Conservation (phyloP, 2,888 invertebrate species). For the Ormyrus nitidulus region DNA sequence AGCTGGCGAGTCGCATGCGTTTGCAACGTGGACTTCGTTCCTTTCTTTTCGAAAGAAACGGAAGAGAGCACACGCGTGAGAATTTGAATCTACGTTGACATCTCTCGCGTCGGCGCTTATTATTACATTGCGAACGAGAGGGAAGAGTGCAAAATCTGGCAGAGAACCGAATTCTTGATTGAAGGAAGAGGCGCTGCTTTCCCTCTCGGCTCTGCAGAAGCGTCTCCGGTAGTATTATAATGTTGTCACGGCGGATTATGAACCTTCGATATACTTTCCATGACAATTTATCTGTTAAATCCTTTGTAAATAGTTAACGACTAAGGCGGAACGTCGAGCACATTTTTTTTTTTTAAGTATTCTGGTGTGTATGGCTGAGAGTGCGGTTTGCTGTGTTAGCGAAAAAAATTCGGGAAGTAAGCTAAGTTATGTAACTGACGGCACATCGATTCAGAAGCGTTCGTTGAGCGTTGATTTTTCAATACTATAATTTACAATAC, state of each 20-base stretch:
- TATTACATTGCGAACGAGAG: background rate
- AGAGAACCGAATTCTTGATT: background rate
- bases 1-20: background rate
- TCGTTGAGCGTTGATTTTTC: slow-evolving; percentile 13
- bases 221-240: slow-evolving; percentile 37
- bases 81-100: background rate
- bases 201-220: background rate
- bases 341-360: slow-evolving; percentile 30
- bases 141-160: slow-evolving; percentile 9
- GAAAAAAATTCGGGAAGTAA: slow-evolving; percentile 26
- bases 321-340: slow-evolving; percentile 6
- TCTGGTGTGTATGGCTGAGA: background rate
- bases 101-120: slow-evolving; percentile 6
- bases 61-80: background rate
- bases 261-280: slow-evolving; percentile 49
- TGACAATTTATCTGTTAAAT: slow-evolving; percentile 36
- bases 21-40: background rate
- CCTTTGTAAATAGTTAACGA: slow-evolving; percentile 32
- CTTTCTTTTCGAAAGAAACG: background rate
- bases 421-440: background rate
- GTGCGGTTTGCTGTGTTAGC: background rate
- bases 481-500: slow-evolving; percentile 2
- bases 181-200: background rate
- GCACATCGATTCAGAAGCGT: background rate
- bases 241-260: background rate